phyloP scores from a whole-genome alignment of 2,113 vertebrate genomes.

The Marmota monax region DNA sequence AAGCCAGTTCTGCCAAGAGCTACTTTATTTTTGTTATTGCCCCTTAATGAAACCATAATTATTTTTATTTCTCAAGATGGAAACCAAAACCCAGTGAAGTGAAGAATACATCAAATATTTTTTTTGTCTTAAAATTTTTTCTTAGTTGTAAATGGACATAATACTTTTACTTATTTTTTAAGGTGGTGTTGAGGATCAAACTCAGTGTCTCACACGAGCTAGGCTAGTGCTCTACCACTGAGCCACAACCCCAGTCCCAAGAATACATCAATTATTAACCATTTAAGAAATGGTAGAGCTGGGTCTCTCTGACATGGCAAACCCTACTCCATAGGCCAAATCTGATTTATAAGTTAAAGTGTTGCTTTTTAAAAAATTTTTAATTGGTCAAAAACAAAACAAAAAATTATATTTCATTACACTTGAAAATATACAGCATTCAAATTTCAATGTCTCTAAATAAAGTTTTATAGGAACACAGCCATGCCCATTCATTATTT shows the following conservation, averaged over 20 bases:
- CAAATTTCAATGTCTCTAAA: neutral
- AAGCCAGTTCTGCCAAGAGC: neutral
- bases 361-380: neutral
- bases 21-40: slow-evolving; percentile 17
- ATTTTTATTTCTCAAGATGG: neutral
- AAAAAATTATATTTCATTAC: neutral
- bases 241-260: neutral
- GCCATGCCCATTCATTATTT: neutral
- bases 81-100: slow-evolving; percentile 13
- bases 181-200: too few relatives aligned
- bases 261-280: neutral
- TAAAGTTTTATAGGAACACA: neutral
- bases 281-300: neutral
- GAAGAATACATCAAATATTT: neutral
- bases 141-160: too few relatives aligned
- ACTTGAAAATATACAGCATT: neutral
- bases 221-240: too few relatives aligned
- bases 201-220: too few relatives aligned
- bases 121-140: too few relatives aligned
- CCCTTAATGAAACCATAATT: neutral
- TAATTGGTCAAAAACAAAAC: neutral
- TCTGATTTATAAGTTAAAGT: neutral
- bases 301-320: neutral
- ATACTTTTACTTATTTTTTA: too few relatives aligned
- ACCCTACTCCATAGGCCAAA: neutral